A percentile compares a stretch with the other conserved stretches of the same genome.
These are phyloP conservation scores for Corythaeola cristata DNA, from an alignment of 2,113 vertebrate genomes.

Conservation along the genomic window DNA sequence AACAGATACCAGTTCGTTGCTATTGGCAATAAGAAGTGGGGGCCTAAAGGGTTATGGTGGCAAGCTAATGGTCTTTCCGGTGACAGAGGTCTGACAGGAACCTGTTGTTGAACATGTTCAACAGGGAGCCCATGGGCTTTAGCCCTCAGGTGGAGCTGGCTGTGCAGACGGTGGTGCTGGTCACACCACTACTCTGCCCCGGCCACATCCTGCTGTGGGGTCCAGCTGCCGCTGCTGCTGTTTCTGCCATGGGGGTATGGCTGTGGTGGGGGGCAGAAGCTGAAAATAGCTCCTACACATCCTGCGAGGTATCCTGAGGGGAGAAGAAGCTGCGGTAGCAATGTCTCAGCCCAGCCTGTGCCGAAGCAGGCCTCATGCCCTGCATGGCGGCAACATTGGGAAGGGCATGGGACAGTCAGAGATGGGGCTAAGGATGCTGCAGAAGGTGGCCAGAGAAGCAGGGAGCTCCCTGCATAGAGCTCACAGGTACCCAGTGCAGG, in stretches of 20 bases:
- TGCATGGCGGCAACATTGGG: fast-evolving
- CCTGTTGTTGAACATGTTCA: background rate
- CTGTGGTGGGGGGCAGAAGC: background rate
- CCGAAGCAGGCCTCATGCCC: fast-evolving
- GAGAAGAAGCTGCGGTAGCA: background rate
- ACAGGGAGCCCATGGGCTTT: background rate
- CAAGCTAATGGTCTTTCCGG: background rate
- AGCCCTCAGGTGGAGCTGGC: background rate
- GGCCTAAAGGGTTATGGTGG: background rate
- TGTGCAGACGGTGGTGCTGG: background rate
- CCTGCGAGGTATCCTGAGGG: background rate
- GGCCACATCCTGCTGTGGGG: background rate
- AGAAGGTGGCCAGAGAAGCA: background rate
- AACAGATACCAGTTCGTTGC: background rate
- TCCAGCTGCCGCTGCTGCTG: background rate
- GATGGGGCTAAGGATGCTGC: background rate
- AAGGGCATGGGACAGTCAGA: background rate
- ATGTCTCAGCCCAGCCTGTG: background rate
- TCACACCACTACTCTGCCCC: background rate
- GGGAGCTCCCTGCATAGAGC: fast-evolving
- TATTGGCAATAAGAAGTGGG: background rate
- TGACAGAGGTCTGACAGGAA: background rate
- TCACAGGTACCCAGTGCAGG: fast-evolving
- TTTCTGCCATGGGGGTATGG: background rate
- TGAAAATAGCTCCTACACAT: background rate